Evolutionary conservation across 2,797 vertebrate genomes (phyloP).

Genomic region (Hypotaenidia philippensis): DNA sequence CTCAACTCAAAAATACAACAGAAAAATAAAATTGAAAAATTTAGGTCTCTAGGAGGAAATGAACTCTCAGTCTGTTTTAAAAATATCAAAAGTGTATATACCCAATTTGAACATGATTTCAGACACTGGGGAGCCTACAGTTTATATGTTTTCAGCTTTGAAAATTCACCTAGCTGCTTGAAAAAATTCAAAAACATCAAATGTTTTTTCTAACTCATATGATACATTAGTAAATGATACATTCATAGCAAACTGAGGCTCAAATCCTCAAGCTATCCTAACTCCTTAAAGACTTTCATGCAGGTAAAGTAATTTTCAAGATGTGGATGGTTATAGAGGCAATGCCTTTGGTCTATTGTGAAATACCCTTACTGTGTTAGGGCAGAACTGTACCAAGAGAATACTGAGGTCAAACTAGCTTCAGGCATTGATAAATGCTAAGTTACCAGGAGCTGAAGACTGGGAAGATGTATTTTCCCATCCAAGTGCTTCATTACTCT

Average conservation of each 20-base stretch:
- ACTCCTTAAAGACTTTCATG: background rate
- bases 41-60: background rate
- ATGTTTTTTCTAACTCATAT: background rate
- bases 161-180: background rate
- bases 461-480: slow-evolving; percentile 32
- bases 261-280: background rate
- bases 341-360: background rate
- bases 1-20: background rate
- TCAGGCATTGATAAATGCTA: slow-evolving; percentile 57
- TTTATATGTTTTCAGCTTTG: background rate
- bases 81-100: background rate
- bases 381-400: slow-evolving; percentile 9
- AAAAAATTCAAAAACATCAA: background rate
- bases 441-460: slow-evolving; percentile 35
- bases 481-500: slow-evolving; percentile 37
- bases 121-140: background rate
- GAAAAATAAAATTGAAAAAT: background rate
- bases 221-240: background rate
- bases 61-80: background rate
- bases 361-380: background rate
- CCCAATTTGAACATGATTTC: background rate
- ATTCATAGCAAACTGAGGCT: background rate
- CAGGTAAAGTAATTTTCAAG: slow-evolving; percentile 11
- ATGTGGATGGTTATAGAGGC: background rate
- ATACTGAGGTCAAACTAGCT: slow-evolving; percentile 22